Conservation (phyloP, 2,888 invertebrate genomes). For the Drosophila cognata region DNA sequence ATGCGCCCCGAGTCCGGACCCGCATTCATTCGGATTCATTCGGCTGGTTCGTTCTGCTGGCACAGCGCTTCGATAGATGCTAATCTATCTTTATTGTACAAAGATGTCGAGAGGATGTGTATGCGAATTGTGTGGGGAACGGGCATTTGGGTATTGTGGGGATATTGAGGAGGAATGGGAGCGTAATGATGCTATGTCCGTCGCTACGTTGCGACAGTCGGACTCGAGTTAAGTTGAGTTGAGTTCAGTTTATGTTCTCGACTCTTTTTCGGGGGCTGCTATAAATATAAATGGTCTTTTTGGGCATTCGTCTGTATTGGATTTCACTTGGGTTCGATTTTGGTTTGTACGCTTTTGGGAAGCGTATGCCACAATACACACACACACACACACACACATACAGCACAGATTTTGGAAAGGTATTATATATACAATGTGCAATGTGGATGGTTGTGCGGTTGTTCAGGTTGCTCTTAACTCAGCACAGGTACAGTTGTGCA, state of each 20-base stretch:
- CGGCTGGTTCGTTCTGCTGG: constrained; percentile 59
- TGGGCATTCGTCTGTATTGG: constrained; percentile 59
- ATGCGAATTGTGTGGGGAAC: constrained; percentile 51
- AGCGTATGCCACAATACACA: constrained; percentile 9
- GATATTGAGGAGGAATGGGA: constrained; percentile 24
- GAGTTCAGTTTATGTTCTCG: constrained; percentile 30
- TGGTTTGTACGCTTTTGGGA: constrained; percentile 50
- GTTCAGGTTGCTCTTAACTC: constrained; percentile 2
- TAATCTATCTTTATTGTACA: constrained; percentile 78
- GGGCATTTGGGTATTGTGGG: constrained; percentile 11
- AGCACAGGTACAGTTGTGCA: constrained; percentile 44
- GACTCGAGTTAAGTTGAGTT: constrained; percentile 19
- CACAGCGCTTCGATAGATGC: constrained; percentile 73
- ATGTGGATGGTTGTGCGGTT: constrained; percentile 1
- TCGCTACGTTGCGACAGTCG: constrained; percentile 35
- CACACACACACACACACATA: constrained; percentile 4
- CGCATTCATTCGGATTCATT: constrained; percentile 64
- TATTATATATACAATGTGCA: constrained; percentile 33
- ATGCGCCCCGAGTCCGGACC: constrained; percentile 59
- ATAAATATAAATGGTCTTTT: constrained; percentile 72
- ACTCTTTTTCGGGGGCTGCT: constrained; percentile 53
- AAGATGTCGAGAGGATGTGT: constrained; percentile 75
- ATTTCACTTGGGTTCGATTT: constrained; percentile 65
- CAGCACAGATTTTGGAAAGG: constrained; percentile 23
- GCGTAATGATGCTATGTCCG: constrained; percentile 40